Conservation (phyloP, 2,113 vertebrate species). For the Naja naja region DNA sequence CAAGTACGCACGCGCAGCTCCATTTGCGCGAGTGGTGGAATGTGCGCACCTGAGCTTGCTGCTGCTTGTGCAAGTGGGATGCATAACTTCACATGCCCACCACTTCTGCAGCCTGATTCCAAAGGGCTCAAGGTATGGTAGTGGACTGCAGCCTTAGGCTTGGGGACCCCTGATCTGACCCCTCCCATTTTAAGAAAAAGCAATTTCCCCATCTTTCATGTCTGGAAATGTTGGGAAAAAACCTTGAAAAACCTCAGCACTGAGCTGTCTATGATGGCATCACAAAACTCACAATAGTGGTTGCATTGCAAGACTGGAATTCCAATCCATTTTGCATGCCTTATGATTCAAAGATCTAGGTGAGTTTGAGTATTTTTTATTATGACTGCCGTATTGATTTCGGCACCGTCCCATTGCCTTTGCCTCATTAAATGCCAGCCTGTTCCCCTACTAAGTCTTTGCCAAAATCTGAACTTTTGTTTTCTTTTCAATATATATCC, state of each 20-base stretch:
- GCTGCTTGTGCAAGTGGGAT: neutral
- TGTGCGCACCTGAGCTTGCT: neutral
- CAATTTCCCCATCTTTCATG: neutral
- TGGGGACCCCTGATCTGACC: neutral
- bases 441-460: neutral
- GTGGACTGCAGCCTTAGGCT: neutral
- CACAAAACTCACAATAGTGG: neutral
- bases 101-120: neutral
- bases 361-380: neutral
- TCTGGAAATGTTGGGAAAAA: neutral
- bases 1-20: neutral
- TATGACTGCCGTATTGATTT: neutral
- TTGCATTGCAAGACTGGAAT: neutral
- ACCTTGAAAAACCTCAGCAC: neutral
- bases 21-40: neutral
- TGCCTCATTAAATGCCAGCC: neutral
- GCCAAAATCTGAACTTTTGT: neutral
- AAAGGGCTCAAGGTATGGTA: neutral
- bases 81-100: neutral
- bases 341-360: neutral
- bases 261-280: neutral
- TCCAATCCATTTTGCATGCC: neutral
- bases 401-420: neutral
- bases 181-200: neutral
- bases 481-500: neutral